These are phyloP conservation scores for Cantharis flavilabris DNA, from an alignment of 2,888 invertebrate genomes.

Conservation along the genomic window DNA sequence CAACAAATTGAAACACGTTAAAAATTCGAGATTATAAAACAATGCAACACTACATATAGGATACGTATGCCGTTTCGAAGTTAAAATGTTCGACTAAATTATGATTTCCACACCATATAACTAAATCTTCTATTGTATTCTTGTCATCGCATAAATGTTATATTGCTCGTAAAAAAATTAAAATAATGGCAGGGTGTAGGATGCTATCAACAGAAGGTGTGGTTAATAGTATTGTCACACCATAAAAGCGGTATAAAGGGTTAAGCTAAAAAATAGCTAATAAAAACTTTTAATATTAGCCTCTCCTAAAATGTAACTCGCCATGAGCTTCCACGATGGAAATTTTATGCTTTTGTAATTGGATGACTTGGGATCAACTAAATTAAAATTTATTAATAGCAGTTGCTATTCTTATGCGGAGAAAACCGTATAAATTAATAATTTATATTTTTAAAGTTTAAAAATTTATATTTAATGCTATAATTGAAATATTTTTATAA, in stretches of 20 bases:
- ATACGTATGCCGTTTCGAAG: neutral
- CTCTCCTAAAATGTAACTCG: neutral
- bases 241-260: neutral
- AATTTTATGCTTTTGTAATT: neutral
- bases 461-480: no score
- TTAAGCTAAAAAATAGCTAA: neutral
- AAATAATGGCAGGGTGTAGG: constrained; percentile 7
- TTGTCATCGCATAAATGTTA: constrained; percentile 13
- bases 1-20: neutral
- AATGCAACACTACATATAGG: neutral
- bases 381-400: neutral
- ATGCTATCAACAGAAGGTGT: constrained; percentile 12
- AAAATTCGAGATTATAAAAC: neutral
- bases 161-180: constrained; percentile 19
- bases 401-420: no score
- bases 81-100: constrained; percentile 4
- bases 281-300: neutral
- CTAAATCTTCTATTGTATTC: constrained; percentile 13
- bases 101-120: constrained; percentile 14
- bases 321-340: neutral
- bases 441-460: no score
- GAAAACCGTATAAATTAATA: no score
- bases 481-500: no score
- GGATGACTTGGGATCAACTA: neutral
- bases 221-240: constrained; percentile 9